phyloP scores from a whole-genome alignment of 1,140 invertebrate species.

The Araneus ventricosus region DNA sequence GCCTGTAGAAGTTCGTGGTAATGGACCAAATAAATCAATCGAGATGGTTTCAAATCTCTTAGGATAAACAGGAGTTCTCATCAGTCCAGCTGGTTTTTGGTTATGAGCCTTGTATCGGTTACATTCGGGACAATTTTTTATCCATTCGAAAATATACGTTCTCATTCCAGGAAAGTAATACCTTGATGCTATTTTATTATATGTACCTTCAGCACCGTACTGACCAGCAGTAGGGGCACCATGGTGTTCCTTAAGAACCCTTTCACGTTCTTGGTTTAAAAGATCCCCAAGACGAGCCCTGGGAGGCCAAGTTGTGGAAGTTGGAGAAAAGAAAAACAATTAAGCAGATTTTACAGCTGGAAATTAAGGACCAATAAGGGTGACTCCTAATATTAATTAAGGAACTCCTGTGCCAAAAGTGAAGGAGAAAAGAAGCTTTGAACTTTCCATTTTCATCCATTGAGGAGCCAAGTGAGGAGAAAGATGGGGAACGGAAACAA shows the following conservation, averaged over 20 bases:
- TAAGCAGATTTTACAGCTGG: too few relatives aligned
- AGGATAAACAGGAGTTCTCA: slow-evolving; percentile 3
- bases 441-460: too few relatives aligned
- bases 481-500: too few relatives aligned
- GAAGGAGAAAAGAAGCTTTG: too few relatives aligned
- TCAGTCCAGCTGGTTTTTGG: neutral
- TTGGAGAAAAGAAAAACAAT: too few relatives aligned
- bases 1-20: slow-evolving; percentile 26
- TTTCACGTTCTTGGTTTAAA: neutral
- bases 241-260: neutral
- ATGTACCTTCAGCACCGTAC: slow-evolving; percentile 11
- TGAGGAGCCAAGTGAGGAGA: too few relatives aligned
- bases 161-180: slow-evolving; percentile 26
- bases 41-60: neutral
- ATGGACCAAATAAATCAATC: slow-evolving; percentile 46
- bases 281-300: too few relatives aligned
- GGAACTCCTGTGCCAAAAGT: too few relatives aligned
- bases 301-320: too few relatives aligned
- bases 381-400: too few relatives aligned
- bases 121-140: slow-evolving; percentile 21
- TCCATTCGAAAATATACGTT: slow-evolving; percentile 35
- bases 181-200: neutral
- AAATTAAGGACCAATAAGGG: too few relatives aligned
- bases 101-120: slow-evolving; percentile 13
- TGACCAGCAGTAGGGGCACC: neutral